These are phyloP conservation scores for Melanotaenia parkinsoni DNA, from an alignment of 2,797 vertebrate species.

Conservation along the genomic window DNA sequence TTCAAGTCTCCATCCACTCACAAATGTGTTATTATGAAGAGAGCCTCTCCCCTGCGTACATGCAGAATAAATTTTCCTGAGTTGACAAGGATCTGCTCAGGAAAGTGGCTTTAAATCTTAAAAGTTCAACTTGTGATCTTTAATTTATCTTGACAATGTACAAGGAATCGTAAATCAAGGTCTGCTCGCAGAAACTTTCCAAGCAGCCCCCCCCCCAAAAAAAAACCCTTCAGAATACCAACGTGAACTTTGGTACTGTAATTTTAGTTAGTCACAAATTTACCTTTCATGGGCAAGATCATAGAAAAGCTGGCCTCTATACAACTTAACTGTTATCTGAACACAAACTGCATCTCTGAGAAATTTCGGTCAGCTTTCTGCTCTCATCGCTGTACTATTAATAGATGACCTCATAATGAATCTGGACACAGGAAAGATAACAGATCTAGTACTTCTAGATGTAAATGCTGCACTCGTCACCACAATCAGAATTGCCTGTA, in stretches of 20 bases:
- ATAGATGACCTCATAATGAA: not conserved
- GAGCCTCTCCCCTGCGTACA: not conserved
- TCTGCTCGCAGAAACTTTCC: not conserved
- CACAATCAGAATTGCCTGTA: not conserved
- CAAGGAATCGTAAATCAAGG: conserved; percentile 1
- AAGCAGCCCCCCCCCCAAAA: not conserved
- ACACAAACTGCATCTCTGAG: not conserved
- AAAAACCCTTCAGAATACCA: not conserved
- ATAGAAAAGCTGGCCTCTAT: not conserved
- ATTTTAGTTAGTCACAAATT: not conserved
- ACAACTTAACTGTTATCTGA: conserved; percentile 3
- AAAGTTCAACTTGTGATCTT: conserved; percentile 2
- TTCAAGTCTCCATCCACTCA: not conserved
- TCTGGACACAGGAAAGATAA: not conserved
- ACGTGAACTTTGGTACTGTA: not conserved
- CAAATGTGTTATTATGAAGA: not conserved
- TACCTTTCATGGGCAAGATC: not conserved
- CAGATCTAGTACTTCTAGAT: not conserved
- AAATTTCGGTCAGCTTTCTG: not conserved
- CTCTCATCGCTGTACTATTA: not conserved
- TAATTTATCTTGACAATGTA: not conserved
- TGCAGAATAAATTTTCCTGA: not conserved
- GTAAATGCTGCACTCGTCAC: not conserved
- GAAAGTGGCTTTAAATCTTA: not conserved
- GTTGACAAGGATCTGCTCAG: conserved; percentile 1